Evolutionary conservation across 1,140 invertebrate species (phyloP).

Genomic region (Mya arenaria): DNA sequence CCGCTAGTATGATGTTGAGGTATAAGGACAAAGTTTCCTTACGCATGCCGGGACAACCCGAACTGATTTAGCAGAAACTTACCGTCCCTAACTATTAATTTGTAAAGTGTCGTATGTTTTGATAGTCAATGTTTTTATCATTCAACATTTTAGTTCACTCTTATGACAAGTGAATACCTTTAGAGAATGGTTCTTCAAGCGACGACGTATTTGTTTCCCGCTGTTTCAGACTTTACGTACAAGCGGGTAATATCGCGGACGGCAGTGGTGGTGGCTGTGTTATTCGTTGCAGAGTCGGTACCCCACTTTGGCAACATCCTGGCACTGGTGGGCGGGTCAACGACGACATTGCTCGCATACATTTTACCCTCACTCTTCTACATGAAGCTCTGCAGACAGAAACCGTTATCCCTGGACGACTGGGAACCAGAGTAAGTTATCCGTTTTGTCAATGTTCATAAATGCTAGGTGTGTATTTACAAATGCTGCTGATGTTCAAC

Average conservation of each 20-base stretch:
- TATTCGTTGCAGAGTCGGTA: conserved; percentile 91
- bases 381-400: conserved; percentile 82
- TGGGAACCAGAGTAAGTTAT: conserved; percentile 60
- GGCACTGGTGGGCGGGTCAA: conserved; percentile 92
- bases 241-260: conserved; percentile 90
- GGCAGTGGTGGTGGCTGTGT: conserved; percentile 86
- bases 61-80: too few relatives aligned
- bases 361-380: conserved; percentile 94
- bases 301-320: conserved; percentile 94
- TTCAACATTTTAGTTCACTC: too few relatives aligned
- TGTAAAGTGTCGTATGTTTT: too few relatives aligned
- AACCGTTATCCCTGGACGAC: conserved; percentile 29
- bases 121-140: too few relatives aligned
- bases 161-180: too few relatives aligned
- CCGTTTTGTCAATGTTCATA: too few relatives aligned
- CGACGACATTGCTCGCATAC: conserved; percentile 91
- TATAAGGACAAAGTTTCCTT: too few relatives aligned
- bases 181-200: too few relatives aligned
- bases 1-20: too few relatives aligned
- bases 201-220: too few relatives aligned
- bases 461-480: not conserved
- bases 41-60: too few relatives aligned
- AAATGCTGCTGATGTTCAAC: not conserved
- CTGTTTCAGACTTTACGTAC: conserved; percentile 88
- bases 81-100: too few relatives aligned